Conservation (phyloP, 2,113 vertebrate species). For the Pterocles gutturalis region DNA sequence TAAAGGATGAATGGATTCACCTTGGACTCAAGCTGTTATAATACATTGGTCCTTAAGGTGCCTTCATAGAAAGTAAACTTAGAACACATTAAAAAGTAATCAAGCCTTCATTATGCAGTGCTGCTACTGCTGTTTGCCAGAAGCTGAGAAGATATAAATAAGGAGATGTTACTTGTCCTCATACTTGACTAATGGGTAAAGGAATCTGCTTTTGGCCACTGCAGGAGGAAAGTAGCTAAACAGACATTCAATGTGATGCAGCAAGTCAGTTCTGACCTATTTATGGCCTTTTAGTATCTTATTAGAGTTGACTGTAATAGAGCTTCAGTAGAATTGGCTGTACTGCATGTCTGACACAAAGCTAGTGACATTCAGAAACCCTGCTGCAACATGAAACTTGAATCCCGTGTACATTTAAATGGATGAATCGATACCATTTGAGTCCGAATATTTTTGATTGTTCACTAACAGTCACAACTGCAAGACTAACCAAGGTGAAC, state of each 20-base stretch:
- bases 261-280: background rate
- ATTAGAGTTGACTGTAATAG: background rate
- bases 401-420: background rate
- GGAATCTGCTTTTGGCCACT: constrained; percentile 22
- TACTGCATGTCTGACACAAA: accelerated
- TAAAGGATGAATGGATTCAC: background rate
- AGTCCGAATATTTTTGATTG: background rate
- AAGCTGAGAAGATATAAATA: constrained; percentile 24
- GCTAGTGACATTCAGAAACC: background rate
- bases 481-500: background rate
- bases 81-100: constrained; percentile 30
- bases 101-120: background rate
- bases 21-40: background rate
- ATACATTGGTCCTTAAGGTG: background rate
- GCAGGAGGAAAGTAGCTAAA: background rate
- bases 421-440: background rate
- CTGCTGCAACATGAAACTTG: background rate
- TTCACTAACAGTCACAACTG: background rate
- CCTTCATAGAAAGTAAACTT: background rate
- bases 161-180: constrained; percentile 42
- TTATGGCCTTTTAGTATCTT: background rate
- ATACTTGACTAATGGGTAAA: background rate
- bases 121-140: constrained; percentile 35
- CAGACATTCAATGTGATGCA: background rate
- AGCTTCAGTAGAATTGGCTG: background rate